Evolutionary conservation across 1,140 invertebrate species (phyloP).

Genomic region (Pentalonia nigronervosa): DNA sequence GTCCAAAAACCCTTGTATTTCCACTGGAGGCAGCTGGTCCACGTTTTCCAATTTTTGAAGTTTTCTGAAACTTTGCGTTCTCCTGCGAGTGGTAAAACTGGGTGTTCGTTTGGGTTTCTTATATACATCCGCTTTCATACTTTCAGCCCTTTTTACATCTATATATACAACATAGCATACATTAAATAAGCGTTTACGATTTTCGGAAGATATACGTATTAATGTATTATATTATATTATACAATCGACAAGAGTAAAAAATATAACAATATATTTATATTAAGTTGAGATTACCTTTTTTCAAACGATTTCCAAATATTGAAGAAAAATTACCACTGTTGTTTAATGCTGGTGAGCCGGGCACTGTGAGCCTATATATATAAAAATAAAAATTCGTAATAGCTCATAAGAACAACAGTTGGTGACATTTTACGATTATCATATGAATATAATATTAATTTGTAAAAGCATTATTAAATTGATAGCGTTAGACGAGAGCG

Average conservation of each 20-base stretch:
- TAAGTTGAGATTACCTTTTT: conserved; percentile 66
- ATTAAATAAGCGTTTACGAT: not conserved
- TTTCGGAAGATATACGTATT: not conserved
- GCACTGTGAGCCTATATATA: conserved; percentile 60
- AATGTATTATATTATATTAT: not conserved
- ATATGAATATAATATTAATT: not conserved
- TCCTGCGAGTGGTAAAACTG: conserved; percentile 89
- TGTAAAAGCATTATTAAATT: not conserved
- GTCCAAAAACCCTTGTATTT: conserved; percentile 90
- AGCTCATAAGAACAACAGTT: not conserved
- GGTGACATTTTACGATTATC: not conserved
- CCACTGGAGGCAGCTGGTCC: conserved; percentile 83
- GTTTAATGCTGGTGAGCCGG: conserved; percentile 61
- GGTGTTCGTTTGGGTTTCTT: conserved; percentile 88
- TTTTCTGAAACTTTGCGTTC: conserved; percentile 88
- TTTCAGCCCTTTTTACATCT: conserved; percentile 84
- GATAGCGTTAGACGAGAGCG: conserved; percentile 9
- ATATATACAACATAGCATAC: conserved; percentile 61
- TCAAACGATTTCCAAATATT: conserved; percentile 76
- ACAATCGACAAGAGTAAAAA: not conserved
- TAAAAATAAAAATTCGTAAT: not conserved
- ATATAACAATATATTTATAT: not conserved
- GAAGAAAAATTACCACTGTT: conserved; percentile 70
- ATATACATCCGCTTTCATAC: conserved; percentile 79
- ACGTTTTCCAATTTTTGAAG: conserved; percentile 75